Evolutionary conservation across 2,888 invertebrate genomes (phyloP).

Genomic region (Magallana nippona): DNA sequence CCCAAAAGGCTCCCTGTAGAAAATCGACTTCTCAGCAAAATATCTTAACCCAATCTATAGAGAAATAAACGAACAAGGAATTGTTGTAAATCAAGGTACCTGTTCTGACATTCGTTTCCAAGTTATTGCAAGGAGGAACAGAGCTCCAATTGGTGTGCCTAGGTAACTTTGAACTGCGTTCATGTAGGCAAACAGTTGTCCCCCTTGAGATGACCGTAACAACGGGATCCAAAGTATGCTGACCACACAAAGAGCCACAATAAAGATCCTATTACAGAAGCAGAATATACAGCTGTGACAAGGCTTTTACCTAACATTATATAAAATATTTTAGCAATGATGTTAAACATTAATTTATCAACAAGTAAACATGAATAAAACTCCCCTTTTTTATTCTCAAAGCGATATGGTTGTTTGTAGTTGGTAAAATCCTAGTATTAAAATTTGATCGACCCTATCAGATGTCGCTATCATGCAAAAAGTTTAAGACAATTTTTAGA

Average conservation of each 20-base stretch:
- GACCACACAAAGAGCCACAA: constrained; percentile 72
- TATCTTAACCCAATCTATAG: no score
- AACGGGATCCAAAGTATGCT: constrained; percentile 77
- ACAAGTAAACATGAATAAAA: no score
- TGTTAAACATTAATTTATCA: no score
- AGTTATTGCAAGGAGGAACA: constrained; percentile 73
- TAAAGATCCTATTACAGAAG: constrained; percentile 65
- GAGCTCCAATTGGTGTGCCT: constrained; percentile 75
- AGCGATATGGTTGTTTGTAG: no score
- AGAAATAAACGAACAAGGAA: no score
- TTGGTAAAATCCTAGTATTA: no score
- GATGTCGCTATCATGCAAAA: no score
- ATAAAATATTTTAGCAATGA: no score
- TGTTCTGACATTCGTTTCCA: constrained; percentile 75
- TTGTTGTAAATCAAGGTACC: constrained; percentile 55
- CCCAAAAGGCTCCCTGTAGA: constrained; percentile 79
- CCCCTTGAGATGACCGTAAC: constrained; percentile 76
- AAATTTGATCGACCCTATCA: no score
- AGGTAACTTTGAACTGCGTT: constrained; percentile 77
- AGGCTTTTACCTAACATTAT: no score
- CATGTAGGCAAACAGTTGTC: constrained; percentile 77
- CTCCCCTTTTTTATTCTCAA: no score
- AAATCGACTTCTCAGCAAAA: neutral
- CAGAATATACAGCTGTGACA: neutral
- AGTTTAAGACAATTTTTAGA: no score